These are phyloP conservation scores for Strigops habroptila DNA, from an alignment of 2,113 vertebrate genomes.

Conservation along the genomic window DNA sequence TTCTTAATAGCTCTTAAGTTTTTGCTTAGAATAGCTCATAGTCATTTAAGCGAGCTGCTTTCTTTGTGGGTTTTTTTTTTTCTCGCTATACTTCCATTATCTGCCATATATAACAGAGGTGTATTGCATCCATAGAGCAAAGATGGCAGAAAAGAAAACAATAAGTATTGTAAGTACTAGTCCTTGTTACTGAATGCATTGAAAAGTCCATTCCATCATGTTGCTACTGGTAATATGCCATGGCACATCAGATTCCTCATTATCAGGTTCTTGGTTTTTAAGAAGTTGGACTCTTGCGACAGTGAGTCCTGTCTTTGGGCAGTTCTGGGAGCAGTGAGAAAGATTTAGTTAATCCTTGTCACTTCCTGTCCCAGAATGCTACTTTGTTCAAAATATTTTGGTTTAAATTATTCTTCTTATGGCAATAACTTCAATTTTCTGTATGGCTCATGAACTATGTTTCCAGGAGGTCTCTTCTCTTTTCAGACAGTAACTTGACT, in stretches of 20 bases:
- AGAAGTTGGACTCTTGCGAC: background rate
- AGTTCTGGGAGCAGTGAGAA: background rate
- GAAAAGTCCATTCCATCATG: background rate
- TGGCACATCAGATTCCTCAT: background rate
- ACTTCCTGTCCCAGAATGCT: background rate
- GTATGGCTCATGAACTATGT: background rate
- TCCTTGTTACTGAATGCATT: background rate
- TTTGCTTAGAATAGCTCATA: background rate
- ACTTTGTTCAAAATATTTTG: background rate
- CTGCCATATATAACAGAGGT: background rate
- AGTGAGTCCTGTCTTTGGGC: background rate
- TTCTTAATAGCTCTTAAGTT: background rate
- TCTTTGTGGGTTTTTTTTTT: background rate
- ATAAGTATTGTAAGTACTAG: background rate
- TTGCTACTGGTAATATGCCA: background rate
- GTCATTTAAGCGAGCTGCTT: background rate
- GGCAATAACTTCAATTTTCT: background rate
- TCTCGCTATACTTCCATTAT: background rate
- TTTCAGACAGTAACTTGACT: background rate
- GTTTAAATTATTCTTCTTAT: background rate
- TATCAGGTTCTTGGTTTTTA: background rate
- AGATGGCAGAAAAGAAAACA: background rate
- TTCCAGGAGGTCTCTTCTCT: background rate
- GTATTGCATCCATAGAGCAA: background rate
- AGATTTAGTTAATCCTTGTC: background rate